These are phyloP conservation scores for Matsumurasca onukii DNA, from an alignment of 1,140 invertebrate species.

Conservation along the genomic window DNA sequence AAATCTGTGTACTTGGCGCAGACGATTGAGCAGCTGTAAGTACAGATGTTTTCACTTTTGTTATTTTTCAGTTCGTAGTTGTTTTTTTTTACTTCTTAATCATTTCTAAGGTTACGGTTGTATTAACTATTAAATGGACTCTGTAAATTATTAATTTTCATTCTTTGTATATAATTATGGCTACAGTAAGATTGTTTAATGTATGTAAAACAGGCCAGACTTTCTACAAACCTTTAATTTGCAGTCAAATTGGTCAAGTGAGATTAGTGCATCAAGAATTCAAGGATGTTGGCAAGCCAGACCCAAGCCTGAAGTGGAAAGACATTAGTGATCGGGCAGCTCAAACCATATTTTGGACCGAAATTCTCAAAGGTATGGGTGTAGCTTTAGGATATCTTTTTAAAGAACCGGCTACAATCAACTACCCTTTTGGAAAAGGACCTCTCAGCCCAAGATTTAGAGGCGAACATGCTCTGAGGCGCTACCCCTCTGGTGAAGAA, in stretches of 20 bases:
- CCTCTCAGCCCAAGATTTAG: constrained; percentile 94
- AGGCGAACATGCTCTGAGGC: constrained; percentile 93
- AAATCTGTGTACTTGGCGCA: no score
- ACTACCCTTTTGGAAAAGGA: constrained; percentile 99
- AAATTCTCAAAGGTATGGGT: constrained; percentile 66
- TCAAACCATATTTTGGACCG: constrained; percentile 69
- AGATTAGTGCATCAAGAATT: neutral
- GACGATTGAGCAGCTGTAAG: no score
- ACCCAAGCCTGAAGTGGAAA: constrained; percentile 61
- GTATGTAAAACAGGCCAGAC: neutral
- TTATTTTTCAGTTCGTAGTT: no score
- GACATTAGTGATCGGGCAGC: constrained; percentile 71
- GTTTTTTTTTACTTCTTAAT: no score
- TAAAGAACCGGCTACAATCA: constrained; percentile 97
- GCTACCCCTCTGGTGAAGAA: constrained; percentile 97
- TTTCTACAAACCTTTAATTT: neutral
- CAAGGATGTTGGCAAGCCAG: constrained; percentile 57
- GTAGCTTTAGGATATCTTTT: constrained; percentile 83
- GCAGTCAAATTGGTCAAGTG: neutral
- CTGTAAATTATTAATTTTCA: no score
- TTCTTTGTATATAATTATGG: no score
- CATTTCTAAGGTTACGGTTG: no score
- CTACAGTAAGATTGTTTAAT: neutral
- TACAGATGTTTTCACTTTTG: no score
- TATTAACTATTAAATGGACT: no score